Percentiles rank a stretch among this genome's conserved stretches.
Conservation (phyloP, 2,888 invertebrate genomes). For the Poecilus cupreus region DNA sequence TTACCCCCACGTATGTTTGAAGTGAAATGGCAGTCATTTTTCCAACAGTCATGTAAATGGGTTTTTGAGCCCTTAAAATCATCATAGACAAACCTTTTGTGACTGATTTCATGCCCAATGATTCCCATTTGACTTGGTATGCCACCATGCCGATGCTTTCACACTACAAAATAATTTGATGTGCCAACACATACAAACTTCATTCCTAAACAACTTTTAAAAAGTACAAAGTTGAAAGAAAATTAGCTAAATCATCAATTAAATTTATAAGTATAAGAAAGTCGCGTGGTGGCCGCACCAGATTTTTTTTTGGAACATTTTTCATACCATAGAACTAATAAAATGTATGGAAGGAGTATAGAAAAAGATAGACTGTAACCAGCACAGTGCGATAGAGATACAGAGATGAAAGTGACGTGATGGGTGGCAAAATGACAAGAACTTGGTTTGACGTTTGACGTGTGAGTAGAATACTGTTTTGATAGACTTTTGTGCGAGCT, state of each 20-base stretch:
- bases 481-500: no score
- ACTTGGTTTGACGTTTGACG: no score
- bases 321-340: no score
- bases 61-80: background rate
- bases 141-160: background rate
- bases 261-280: no score
- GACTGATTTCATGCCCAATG: background rate
- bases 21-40: background rate
- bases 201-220: background rate
- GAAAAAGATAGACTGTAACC: no score
- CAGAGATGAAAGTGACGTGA: background rate
- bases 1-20: background rate
- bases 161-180: background rate
- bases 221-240: no score
- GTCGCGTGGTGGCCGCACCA: background rate
- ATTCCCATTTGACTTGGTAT: background rate
- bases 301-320: background rate
- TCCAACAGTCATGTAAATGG: background rate
- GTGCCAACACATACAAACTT: background rate
- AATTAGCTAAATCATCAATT: no score
- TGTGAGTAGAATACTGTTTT: no score
- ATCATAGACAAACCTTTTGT: background rate
- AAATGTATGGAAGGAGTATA: no score
- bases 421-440: no score
- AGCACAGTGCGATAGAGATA: no score